Percentiles rank a stretch among this genome's conserved stretches.
phyloP scores from a whole-genome alignment of 92 coral and sea anemone species.

The Palythoa grandiflora region DNA sequence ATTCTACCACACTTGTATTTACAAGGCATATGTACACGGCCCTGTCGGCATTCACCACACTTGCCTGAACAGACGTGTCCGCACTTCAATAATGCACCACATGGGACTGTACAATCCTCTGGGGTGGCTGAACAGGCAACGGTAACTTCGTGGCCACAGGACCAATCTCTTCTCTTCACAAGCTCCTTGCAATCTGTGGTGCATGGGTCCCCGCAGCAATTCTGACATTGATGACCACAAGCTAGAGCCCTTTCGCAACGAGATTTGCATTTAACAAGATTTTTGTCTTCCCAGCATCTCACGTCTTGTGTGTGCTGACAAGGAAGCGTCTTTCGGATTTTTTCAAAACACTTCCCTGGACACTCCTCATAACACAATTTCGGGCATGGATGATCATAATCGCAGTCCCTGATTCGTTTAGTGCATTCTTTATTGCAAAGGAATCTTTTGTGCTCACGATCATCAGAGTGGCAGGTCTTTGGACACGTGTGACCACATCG shows the following conservation, averaged over 20 bases:
- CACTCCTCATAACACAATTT: slow-evolving; percentile 72
- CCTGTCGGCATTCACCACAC: slow-evolving; percentile 90
- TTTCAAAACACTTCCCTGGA: slow-evolving; percentile 47
- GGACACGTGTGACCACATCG: slow-evolving; percentile 86
- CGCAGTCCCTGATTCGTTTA: slow-evolving; percentile 61
- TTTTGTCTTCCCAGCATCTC: slow-evolving; percentile 55
- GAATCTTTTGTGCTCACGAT: slow-evolving; percentile 58
- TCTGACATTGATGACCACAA: slow-evolving; percentile 91
- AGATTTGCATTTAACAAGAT: slow-evolving; percentile 55
- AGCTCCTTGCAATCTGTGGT: slow-evolving; percentile 76
- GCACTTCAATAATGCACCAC: slow-evolving; percentile 71
- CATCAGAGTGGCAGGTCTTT: slow-evolving; percentile 76
- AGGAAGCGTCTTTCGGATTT: slow-evolving; percentile 67
- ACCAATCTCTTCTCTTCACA: slow-evolving; percentile 79
- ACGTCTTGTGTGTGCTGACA: slow-evolving; percentile 61
- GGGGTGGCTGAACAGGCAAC: slow-evolving; percentile 86
- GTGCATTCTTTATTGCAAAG: slow-evolving; percentile 70
- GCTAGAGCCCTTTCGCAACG: slow-evolving; percentile 65
- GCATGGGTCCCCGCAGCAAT: slow-evolving; percentile 67
- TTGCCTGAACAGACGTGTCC: slow-evolving; percentile 81
- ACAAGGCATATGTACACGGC: slow-evolving; percentile 86
- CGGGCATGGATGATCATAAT: slow-evolving; percentile 63
- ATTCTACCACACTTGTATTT: slow-evolving; percentile 62
- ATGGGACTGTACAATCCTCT: slow-evolving; percentile 71
- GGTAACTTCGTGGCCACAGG: slow-evolving; percentile 87